Percentiles rank a stretch among this genome's conserved stretches.
phyloP scores from a whole-genome alignment of 2,888 invertebrate species.

The Andricus quercusramuli region DNA sequence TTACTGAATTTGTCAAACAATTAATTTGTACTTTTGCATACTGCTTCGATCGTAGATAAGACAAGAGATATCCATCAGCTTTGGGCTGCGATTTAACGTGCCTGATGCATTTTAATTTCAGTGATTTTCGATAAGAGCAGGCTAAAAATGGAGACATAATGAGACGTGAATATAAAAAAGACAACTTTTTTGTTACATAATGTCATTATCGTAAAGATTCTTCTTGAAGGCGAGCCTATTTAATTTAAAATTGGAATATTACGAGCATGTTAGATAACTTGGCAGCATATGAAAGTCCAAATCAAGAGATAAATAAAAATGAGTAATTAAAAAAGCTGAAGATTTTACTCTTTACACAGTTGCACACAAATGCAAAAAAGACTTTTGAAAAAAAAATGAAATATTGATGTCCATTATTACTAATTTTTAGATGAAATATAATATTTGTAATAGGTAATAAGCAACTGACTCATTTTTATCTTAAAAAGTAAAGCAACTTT shows the following conservation, averaged over 20 bases:
- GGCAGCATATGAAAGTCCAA: neutral
- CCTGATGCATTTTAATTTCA: slow-evolving; percentile 42
- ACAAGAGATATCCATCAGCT: slow-evolving; percentile 55
- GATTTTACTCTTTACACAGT: too few species aligned
- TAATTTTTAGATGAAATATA: too few species aligned
- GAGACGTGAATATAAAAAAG: neutral
- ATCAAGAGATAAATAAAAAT: too few species aligned
- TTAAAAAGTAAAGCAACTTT: too few species aligned
- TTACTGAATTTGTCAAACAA: slow-evolving; percentile 55
- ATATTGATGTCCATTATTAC: too few species aligned
- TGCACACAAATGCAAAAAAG: too few species aligned
- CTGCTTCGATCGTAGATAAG: slow-evolving; percentile 24
- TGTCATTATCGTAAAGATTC: neutral
- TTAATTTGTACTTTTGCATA: slow-evolving; percentile 56
- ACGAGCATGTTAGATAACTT: too few species aligned
- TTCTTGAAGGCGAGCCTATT: too few species aligned
- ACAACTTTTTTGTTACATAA: neutral
- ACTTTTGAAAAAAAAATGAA: too few species aligned
- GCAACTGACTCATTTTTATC: too few species aligned
- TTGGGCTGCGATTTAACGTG: slow-evolving; percentile 52
- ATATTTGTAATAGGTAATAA: too few species aligned
- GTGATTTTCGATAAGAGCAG: slow-evolving; percentile 29
- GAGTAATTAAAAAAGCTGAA: too few species aligned
- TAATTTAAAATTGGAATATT: slow-evolving; percentile 18
- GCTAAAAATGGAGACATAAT: slow-evolving; percentile 14